Conservation (phyloP, 92 coral and sea anemone genomes). For the Phymanthus crucifer region DNA sequence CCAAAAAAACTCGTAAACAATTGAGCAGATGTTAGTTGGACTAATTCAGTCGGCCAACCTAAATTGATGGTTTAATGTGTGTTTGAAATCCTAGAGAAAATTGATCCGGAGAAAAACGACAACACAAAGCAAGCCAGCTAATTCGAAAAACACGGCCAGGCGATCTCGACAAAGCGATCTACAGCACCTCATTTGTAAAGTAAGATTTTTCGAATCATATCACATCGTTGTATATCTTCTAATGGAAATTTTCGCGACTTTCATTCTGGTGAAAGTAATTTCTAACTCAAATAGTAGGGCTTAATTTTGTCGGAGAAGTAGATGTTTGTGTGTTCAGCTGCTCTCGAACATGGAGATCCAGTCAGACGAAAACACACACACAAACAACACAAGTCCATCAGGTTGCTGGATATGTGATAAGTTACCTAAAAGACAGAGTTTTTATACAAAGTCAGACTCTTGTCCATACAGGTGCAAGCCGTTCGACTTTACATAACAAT, state of each 20-base stretch:
- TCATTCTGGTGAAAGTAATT: slow-evolving; percentile 64
- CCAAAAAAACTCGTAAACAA: slow-evolving; percentile 88
- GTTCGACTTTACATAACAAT: slow-evolving; percentile 96
- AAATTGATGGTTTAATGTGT: slow-evolving; percentile 83
- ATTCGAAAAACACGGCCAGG: neutral
- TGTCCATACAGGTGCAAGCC: slow-evolving; percentile 75
- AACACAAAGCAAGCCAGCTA: neutral
- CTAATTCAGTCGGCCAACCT: slow-evolving; percentile 58
- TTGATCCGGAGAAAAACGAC: slow-evolving; percentile 22
- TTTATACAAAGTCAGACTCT: slow-evolving; percentile 82
- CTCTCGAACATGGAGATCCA: slow-evolving; percentile 10
- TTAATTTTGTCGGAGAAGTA: slow-evolving; percentile 68
- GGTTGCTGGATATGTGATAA: slow-evolving; percentile 69
- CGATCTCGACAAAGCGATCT: slow-evolving; percentile 11
- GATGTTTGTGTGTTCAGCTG: slow-evolving; percentile 78
- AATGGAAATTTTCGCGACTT: slow-evolving; percentile 32
- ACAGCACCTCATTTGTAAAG: slow-evolving; percentile 30
- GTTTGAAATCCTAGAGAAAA: slow-evolving; percentile 50
- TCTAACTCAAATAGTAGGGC: slow-evolving; percentile 68
- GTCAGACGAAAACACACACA: slow-evolving; percentile 17
- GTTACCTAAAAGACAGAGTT: slow-evolving; percentile 89
- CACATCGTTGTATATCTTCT: slow-evolving; percentile 19
- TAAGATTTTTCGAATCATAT: slow-evolving; percentile 34
- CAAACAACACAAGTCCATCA: slow-evolving; percentile 3
- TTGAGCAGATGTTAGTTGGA: slow-evolving; percentile 81